These are phyloP conservation scores for Hoplostethus mediterraneus DNA, from an alignment of 2,797 vertebrate species.

Conservation along the genomic window DNA sequence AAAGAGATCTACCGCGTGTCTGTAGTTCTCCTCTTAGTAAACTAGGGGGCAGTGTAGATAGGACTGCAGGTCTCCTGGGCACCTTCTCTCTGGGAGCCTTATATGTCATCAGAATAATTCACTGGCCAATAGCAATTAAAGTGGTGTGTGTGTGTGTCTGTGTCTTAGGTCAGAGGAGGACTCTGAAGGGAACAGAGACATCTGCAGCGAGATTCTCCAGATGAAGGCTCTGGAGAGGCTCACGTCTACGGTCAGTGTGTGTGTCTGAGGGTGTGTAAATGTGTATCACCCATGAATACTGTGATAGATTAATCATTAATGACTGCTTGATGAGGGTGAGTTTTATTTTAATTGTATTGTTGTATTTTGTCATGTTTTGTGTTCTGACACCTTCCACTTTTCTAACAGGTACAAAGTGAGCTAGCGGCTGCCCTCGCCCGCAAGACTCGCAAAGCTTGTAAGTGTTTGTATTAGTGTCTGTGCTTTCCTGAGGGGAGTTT, in stretches of 20 bases:
- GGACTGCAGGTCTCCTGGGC: neutral
- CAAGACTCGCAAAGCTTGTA: slow-evolving; percentile 93
- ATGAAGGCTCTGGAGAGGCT: slow-evolving; percentile 93
- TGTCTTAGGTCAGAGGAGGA: slow-evolving; percentile 85
- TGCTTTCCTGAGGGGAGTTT: slow-evolving; percentile 13
- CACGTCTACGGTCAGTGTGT: slow-evolving; percentile 91
- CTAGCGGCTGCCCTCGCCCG: slow-evolving; percentile 94
- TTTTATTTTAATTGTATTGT: slow-evolving; percentile 2
- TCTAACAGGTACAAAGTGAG: slow-evolving; percentile 92
- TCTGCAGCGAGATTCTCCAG: slow-evolving; percentile 92
- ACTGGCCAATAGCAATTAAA: slow-evolving; percentile 30
- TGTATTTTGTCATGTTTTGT: neutral
- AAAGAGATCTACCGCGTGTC: neutral
- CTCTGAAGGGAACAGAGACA: slow-evolving; percentile 90
- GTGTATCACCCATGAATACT: neutral
- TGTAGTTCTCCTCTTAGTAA: slow-evolving; percentile 43
- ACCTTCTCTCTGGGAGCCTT: slow-evolving; percentile 18
- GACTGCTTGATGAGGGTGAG: neutral
- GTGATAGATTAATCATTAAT: neutral
- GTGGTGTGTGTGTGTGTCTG: slow-evolving; percentile 44
- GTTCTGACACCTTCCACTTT: neutral
- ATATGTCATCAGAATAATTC: slow-evolving; percentile 19
- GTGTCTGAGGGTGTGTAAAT: slow-evolving; percentile 4
- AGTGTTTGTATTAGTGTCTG: slow-evolving; percentile 48
- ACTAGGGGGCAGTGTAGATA: slow-evolving; percentile 75